These are phyloP conservation scores for Kuschelorhynchus macadamiae DNA, from an alignment of 2,888 invertebrate genomes.

Conservation along the genomic window DNA sequence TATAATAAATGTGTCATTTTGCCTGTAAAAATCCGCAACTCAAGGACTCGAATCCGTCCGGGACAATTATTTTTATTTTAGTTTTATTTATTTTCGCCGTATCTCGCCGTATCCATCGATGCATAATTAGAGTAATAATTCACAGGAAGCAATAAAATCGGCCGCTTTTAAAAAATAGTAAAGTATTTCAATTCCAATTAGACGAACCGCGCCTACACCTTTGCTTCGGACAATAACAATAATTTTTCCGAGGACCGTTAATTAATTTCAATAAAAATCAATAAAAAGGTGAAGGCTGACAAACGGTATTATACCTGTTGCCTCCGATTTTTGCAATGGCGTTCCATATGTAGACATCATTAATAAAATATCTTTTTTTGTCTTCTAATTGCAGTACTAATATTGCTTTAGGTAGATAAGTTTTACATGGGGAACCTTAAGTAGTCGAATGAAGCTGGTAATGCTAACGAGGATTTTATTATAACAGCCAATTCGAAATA, in stretches of 20 bases:
- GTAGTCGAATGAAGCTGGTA: no score
- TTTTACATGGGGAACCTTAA: no score
- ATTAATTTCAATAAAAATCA: slow-evolving; percentile 48
- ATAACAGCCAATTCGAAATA: no score
- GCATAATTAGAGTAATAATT: slow-evolving; percentile 40
- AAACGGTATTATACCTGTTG: slow-evolving; percentile 40
- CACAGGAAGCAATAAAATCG: slow-evolving; percentile 44
- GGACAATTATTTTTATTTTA: slow-evolving; percentile 12
- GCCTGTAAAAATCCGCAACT: slow-evolving; percentile 11
- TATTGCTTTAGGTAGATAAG: no score
- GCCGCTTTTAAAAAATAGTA: slow-evolving; percentile 20
- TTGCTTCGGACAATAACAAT: slow-evolving; percentile 41
- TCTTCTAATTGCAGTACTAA: no score
- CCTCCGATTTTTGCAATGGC: slow-evolving; percentile 21
- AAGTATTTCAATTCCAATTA: slow-evolving; percentile 43
- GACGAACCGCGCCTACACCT: slow-evolving; percentile 43
- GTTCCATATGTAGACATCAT: background rate
- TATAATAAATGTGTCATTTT: slow-evolving; percentile 26
- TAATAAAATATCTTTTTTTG: no score
- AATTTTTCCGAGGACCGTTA: slow-evolving; percentile 45
- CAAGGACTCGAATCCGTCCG: slow-evolving; percentile 8
- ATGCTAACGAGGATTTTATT: no score
- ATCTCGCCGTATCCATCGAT: slow-evolving; percentile 12
- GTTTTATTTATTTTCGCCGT: slow-evolving; percentile 11
- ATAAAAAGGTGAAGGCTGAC: slow-evolving; percentile 45